These are phyloP conservation scores for Chymomyza costata DNA, from an alignment of 1,140 invertebrate species.

Conservation along the genomic window DNA sequence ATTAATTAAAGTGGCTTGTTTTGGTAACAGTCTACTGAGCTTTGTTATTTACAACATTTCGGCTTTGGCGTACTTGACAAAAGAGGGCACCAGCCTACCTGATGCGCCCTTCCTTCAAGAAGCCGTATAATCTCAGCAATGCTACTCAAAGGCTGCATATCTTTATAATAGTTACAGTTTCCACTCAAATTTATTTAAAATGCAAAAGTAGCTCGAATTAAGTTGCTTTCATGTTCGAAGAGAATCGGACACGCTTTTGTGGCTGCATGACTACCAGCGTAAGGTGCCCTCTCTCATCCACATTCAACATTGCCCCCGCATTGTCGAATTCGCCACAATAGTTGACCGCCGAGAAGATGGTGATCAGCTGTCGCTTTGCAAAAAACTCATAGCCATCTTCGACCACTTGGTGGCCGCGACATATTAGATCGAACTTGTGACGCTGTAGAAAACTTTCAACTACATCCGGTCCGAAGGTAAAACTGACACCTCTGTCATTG, in stretches of 20 bases:
- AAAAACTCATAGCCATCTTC: slow-evolving; percentile 99
- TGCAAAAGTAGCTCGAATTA: too few relatives aligned
- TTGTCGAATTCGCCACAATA: slow-evolving; percentile 96
- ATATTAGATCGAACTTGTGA: slow-evolving; percentile 96
- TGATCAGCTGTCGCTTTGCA: slow-evolving; percentile 97
- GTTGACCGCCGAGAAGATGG: slow-evolving; percentile 85
- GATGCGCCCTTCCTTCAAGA: too few relatives aligned
- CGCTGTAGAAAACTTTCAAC: slow-evolving; percentile 94
- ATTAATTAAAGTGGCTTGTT: too few relatives aligned
- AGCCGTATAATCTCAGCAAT: too few relatives aligned
- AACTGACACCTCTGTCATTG: slow-evolving; percentile 95
- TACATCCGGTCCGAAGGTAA: slow-evolving; percentile 94
- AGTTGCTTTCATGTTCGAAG: too few relatives aligned
- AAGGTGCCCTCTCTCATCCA: slow-evolving; percentile 98
- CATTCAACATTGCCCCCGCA: slow-evolving; percentile 98
- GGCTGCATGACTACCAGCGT: slow-evolving; percentile 80
- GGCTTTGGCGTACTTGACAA: too few relatives aligned
- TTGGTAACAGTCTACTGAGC: too few relatives aligned
- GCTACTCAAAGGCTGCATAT: too few relatives aligned
- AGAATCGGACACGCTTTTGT: slow-evolving; percentile 78
- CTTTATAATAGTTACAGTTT: too few relatives aligned
- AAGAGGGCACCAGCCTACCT: too few relatives aligned
- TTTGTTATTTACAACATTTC: too few relatives aligned
- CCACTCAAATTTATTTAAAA: too few relatives aligned
- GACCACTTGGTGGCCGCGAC: slow-evolving; percentile 96